phyloP scores from a whole-genome alignment of 2,113 vertebrate genomes.

The Pachycephala philippinensis region DNA sequence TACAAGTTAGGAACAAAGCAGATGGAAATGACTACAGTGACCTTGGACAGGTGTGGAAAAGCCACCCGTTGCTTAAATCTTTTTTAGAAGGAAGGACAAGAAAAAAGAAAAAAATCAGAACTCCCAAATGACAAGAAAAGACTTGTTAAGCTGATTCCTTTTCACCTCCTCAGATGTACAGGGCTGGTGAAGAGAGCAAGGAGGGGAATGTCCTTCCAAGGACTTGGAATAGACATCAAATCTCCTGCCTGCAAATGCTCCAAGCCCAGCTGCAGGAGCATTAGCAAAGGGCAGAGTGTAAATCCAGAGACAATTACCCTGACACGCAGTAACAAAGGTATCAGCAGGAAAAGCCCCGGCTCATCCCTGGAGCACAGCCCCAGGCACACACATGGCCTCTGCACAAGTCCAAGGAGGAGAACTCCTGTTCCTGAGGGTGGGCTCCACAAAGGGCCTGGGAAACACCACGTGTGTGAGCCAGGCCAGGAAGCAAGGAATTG shows the following conservation, averaged over 20 bases:
- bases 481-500: background rate
- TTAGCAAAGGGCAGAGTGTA: background rate
- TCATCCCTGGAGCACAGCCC: background rate
- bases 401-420: background rate
- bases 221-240: fast-evolving
- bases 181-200: background rate
- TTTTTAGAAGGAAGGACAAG: background rate
- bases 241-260: background rate
- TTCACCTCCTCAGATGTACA: background rate
- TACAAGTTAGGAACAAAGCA: background rate
- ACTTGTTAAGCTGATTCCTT: background rate
- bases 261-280: background rate
- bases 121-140: background rate
- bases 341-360: background rate
- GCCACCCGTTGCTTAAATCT: background rate
- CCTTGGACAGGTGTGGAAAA: background rate
- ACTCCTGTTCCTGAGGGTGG: background rate
- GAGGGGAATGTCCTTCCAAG: background rate
- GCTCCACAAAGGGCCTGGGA: background rate
- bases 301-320: background rate
- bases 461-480: background rate
- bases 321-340: background rate
- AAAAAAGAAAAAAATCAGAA: background rate
- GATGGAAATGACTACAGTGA: background rate
- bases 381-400: background rate